Base-by-base conservation (phyloP, 2,888 invertebrate species). In the Physocephala rufipes region DNA sequence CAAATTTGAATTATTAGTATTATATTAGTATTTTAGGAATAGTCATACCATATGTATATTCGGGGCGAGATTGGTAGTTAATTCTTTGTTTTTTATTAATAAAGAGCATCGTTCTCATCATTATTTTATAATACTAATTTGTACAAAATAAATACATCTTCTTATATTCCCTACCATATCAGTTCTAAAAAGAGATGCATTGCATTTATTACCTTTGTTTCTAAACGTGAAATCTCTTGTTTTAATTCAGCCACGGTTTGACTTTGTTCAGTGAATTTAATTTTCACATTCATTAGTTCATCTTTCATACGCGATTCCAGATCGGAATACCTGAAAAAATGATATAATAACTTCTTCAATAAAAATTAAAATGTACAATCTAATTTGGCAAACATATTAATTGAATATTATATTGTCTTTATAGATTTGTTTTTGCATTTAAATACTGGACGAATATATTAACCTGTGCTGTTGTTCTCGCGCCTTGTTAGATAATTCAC, bases 211-310 rank as follows among this genome's bases (percentile, higher is more conserved):
- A 36, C 96, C 90, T 95, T 95, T 76, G 95, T 89, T 87, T 98
- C 97, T 77, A 97, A 90, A 81, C 95, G 92, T 12, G 97, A 96
- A 73, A 99, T 95, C 87, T 95, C 95, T 79, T 96, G 96, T 76
- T 94, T 93, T 28, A 98, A 89, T 85, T 97, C 97, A 2, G 97
- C 97, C 73, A 98, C 92, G 73, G 92, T 90, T 87, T 98, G 97
- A 71, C 96, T 93, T 81, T 95, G 95, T 84, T 99, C 99, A 72
- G 97, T 95, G 81, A 97, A 97, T 77, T 95, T 91, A 75, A 99
- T 96, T 80, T 95, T 91, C 0, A 95, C 93, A 90, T 95, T 94
- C 95, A 97, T 95, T 30, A 93, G 89, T 79, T 97, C 96, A 82
- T 97, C 97, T 85, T 96, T 95, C 86, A 86, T 86, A 74, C 86